Base-by-base conservation (phyloP, 2,888 invertebrate genomes). In the Volucella zonaria region DNA sequence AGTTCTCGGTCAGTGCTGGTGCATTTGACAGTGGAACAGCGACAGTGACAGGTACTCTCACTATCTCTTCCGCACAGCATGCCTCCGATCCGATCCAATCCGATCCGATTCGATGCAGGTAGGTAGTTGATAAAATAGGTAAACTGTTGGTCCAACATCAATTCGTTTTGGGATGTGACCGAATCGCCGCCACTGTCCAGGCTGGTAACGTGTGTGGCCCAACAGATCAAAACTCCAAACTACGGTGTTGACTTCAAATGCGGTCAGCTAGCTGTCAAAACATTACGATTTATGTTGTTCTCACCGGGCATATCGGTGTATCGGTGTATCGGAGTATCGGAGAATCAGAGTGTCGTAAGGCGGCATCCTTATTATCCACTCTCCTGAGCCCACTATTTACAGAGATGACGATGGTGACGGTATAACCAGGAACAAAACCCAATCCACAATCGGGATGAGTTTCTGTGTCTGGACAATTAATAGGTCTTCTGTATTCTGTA, bases 251-350 rank as follows among this genome's bases (percentile, higher is more conserved):
- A 85, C 81, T 80, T 85, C 85, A 88, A 88, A 89, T 90, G 90
- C 89, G 90, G 90, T 91, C 90, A 89, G 87, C 89, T 89, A 81
- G 88, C 90, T 91, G 91, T 91, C 91, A 91, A 89, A 91, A 91
- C 90, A 91, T 88, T 86, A 90, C 89, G 89, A 91, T 91, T 91
- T 91, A 91, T 90, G 73, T 81, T 85, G 81, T 85, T 76, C 76
- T 77, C 81, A 71, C 81, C 71, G 80, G 73, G 58, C 74, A 75
- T 68, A 74, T 82, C 82, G 74, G 67, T 74, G 67, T 64, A 70
- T 45, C 76, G 59, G 11, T 38, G 62, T 74, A 64, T 74, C 74
- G 10, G 31, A 31, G 31, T 31, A 31, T 31, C 31, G 6, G 31
- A 31, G 31, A 6, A 31, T 31, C 31, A 31, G 31, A 31, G 31